Conservation (phyloP, 2,888 invertebrate genomes). For the Aphidius colemani region DNA sequence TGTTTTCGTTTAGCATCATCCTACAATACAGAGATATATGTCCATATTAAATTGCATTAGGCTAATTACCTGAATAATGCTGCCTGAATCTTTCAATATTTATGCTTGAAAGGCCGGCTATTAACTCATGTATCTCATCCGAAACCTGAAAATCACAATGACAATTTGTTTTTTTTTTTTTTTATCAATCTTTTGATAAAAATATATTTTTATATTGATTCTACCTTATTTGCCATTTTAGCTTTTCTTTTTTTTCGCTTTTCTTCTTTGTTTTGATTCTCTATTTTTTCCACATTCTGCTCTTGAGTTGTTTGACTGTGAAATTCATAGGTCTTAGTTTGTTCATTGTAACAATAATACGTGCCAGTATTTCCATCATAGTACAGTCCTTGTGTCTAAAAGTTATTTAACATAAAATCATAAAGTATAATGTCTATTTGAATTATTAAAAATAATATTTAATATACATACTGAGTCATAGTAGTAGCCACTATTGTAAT, state of each 20-base stretch:
- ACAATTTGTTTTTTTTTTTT: background rate
- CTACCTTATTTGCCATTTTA: slow-evolving; percentile 44
- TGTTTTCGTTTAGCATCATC: slow-evolving; percentile 46
- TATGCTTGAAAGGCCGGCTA: slow-evolving; percentile 53
- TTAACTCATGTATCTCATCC: slow-evolving; percentile 54
- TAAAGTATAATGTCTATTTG: background rate
- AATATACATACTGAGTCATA: slow-evolving; percentile 76
- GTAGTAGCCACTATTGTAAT: slow-evolving; percentile 86
- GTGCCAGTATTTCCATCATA: slow-evolving; percentile 86
- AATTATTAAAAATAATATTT: background rate
- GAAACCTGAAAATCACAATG: slow-evolving; percentile 48
- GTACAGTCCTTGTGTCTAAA: slow-evolving; percentile 81
- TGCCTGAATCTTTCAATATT: slow-evolving; percentile 50
- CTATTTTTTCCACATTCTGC: slow-evolving; percentile 19
- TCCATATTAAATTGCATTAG: slow-evolving; percentile 11
- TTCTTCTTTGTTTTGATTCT: slow-evolving; percentile 26
- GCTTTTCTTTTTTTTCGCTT: slow-evolving; percentile 44
- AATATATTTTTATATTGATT: background rate
- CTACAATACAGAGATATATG: slow-evolving; percentile 51
- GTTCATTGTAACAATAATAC: slow-evolving; percentile 82
- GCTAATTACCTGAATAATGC: slow-evolving; percentile 33
- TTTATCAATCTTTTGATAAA: background rate
- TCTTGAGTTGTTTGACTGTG: slow-evolving; percentile 70
- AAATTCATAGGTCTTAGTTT: slow-evolving; percentile 76
- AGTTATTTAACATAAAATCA: slow-evolving; percentile 6